Evolutionary conservation across 2,888 invertebrate genomes (phyloP).

Genomic region (Pinctada fucata): DNA sequence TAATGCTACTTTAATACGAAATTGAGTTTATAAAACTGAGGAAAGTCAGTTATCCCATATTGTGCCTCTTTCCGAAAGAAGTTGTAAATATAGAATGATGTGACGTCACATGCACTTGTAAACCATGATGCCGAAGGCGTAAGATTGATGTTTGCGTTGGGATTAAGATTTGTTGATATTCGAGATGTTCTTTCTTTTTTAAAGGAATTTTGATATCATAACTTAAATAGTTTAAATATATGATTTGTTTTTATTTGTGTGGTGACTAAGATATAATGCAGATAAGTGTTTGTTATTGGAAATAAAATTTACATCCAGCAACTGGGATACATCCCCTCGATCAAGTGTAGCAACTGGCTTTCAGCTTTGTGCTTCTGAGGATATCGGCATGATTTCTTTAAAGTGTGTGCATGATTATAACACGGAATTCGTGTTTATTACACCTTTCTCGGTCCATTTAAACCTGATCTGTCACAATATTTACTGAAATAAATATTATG

Average conservation of each 20-base stretch:
- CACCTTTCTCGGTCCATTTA: too few species aligned
- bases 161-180: constrained; percentile 42
- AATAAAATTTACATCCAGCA: neutral
- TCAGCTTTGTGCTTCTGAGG: too few species aligned
- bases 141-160: constrained; percentile 37
- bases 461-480: too few species aligned
- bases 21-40: too few species aligned
- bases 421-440: too few species aligned
- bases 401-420: too few species aligned
- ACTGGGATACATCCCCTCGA: neutral
- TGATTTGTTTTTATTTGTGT: constrained; percentile 13
- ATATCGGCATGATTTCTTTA: too few species aligned
- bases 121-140: constrained; percentile 43
- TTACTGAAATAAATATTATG: too few species aligned
- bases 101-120: constrained; percentile 41
- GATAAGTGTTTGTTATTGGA: too few species aligned
- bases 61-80: neutral
- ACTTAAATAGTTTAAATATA: constrained; percentile 22
- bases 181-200: constrained; percentile 26
- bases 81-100: constrained; percentile 1
- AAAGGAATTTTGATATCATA: constrained; percentile 27
- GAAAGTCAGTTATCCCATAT: neutral
- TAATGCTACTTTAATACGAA: too few species aligned
- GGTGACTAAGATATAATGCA: too few species aligned
- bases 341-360: neutral